Conservation (phyloP, 2,888 invertebrate genomes). For the Lasius fuliginosus region DNA sequence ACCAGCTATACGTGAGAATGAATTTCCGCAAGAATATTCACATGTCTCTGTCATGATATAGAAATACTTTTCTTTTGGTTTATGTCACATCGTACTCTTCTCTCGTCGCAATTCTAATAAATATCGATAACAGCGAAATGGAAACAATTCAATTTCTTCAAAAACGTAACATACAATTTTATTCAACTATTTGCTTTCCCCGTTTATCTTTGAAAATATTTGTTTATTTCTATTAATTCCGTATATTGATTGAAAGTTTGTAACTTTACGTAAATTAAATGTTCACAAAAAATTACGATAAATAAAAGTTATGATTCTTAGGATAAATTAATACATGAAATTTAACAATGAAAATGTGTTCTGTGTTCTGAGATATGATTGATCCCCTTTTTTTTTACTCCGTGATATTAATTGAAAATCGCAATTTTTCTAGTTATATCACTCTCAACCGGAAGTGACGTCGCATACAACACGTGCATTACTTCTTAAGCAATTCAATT, state of each 20-base stretch:
- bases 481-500: constrained; percentile 3
- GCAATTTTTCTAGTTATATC: background rate
- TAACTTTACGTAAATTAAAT: background rate
- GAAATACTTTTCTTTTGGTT: background rate
- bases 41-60: background rate
- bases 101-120: background rate
- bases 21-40: constrained; percentile 14
- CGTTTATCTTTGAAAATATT: background rate
- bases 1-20: background rate
- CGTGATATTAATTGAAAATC: constrained; percentile 7
- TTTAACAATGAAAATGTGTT: background rate
- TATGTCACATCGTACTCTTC: background rate
- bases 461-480: background rate
- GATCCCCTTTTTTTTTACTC: background rate
- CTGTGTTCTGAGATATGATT: background rate
- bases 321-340: background rate
- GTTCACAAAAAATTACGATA: background rate
- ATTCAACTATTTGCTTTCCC: background rate
- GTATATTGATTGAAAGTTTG: background rate
- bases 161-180: background rate
- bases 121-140: background rate
- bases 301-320: background rate
- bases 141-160: background rate
- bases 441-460: background rate
- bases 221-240: background rate